phyloP scores from a whole-genome alignment of 2,888 invertebrate genomes.

The Diplolepis rosae region DNA sequence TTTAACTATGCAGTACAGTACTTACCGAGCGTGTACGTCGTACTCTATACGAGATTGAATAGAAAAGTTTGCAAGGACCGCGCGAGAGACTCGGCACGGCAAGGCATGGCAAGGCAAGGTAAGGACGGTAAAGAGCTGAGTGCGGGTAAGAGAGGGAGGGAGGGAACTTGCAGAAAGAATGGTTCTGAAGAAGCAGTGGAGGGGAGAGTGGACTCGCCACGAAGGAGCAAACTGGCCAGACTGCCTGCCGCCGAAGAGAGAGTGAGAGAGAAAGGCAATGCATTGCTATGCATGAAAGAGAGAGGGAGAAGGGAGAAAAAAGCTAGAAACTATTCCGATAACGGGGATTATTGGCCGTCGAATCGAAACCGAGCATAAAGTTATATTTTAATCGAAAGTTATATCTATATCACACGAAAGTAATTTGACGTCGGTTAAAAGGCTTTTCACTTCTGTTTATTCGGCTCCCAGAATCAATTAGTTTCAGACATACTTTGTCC shows the following conservation, averaged over 20 bases:
- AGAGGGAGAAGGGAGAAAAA: neutral
- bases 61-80: constrained; percentile 24
- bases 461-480: neutral
- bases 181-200: neutral
- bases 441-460: constrained; percentile 15
- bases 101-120: constrained; percentile 27
- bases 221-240: constrained; percentile 21
- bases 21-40: neutral
- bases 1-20: constrained; percentile 7
- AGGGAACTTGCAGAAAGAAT: neutral
- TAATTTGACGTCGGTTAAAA: constrained; percentile 15
- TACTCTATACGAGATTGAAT: constrained; percentile 1
- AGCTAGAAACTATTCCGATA: neutral
- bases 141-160: constrained; percentile 28
- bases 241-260: constrained; percentile 21
- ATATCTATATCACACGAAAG: constrained; percentile 18
- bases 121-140: constrained; percentile 39
- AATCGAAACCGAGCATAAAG: constrained; percentile 16
- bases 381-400: constrained; percentile 18
- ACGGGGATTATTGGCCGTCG: neutral
- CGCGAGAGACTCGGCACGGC: constrained; percentile 22
- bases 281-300: neutral
- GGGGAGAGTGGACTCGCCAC: constrained; percentile 1
- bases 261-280: neutral
- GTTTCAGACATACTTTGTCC: neutral